Base-by-base conservation (phyloP, 2,888 invertebrate genomes). In the Beris morrisii region DNA sequence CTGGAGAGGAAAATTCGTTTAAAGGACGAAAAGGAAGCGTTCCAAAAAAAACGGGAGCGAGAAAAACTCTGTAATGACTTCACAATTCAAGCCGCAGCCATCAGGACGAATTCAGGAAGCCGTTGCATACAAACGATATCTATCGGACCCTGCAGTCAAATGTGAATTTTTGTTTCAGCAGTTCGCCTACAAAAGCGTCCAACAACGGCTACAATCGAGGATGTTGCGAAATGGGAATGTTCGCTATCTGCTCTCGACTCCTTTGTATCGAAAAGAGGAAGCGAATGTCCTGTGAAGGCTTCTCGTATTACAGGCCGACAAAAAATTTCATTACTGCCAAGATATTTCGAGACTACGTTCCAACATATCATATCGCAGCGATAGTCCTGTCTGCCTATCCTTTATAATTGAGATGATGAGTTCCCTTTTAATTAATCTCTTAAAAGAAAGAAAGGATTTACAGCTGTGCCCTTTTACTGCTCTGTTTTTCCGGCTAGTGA, bases 221-320 rank as follows among this genome's bases (percentile, higher is more conserved):
- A 13, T 30, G 13, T n/a, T 38, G 32, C 50, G 61, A 61, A 61
- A 52, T 38, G 38, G 61, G 50, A 61, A 52, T 38, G 38, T 38
- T 38, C 2, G 9, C 38, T 38, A 3, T 38, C 38, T 38, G 38
- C 38, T 5, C 9, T 5, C 9, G 7, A 38, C 9, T 38, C 38
- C 38, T 38, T 38, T 38, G 38, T 38, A 38, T 38, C 52, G 38
- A 61, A 61, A 50, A 61, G 38, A 61, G 61, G 50, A 61, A 61
- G 52, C 50, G 50, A 61, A 61, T 61, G 61, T 61, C 61, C 61
- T 61, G 61, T 61, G 61, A 61, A 61, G 52, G 61, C 43, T 50
- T 61, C 61, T 61, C 61, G 32, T 52, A 52, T 61, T 61, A 61
- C 61, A 61, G 5, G 4, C 38, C 38, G 38, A 38, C 1, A 22